phyloP scores from a whole-genome alignment of 2,797 vertebrate genomes.

The Pipistrellus kuhlii region DNA sequence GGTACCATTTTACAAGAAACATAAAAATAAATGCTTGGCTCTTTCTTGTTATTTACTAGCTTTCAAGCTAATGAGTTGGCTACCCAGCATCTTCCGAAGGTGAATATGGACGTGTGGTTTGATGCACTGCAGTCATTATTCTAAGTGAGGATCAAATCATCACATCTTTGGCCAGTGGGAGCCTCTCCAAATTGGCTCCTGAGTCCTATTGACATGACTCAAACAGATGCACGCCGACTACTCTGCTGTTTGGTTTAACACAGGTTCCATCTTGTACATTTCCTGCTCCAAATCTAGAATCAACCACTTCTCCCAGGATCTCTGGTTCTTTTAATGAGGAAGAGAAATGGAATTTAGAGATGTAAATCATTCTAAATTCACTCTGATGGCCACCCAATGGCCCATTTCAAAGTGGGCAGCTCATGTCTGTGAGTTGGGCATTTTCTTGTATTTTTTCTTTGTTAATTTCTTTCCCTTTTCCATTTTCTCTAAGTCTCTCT shows the following conservation, averaged over 20 bases:
- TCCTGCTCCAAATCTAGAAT: background rate
- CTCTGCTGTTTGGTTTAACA: slow-evolving; percentile 23
- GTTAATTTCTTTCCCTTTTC: slow-evolving; percentile 3
- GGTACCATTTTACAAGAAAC: slow-evolving; percentile 1
- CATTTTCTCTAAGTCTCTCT: background rate
- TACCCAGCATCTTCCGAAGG: background rate
- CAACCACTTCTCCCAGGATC: background rate
- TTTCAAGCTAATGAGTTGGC: slow-evolving; percentile 58
- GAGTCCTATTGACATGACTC: background rate
- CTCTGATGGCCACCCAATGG: background rate
- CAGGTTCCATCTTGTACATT: background rate
- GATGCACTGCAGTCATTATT: background rate
- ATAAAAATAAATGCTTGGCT: slow-evolving; percentile 47
- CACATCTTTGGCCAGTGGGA: background rate
- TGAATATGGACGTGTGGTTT: background rate
- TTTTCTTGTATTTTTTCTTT: slow-evolving; percentile 29
- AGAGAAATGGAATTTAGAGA: background rate
- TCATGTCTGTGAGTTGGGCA: background rate
- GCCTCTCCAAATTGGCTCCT: slow-evolving; percentile 2
- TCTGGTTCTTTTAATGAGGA: slow-evolving; percentile 24
- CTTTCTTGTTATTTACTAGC: slow-evolving; percentile 25
- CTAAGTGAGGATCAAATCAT: background rate
- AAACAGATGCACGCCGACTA: background rate
- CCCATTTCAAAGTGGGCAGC: background rate
- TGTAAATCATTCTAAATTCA: slow-evolving; percentile 3